Evolutionary conservation across 2,797 vertebrate species (phyloP).

Genomic region (Falco concolor): DNA sequence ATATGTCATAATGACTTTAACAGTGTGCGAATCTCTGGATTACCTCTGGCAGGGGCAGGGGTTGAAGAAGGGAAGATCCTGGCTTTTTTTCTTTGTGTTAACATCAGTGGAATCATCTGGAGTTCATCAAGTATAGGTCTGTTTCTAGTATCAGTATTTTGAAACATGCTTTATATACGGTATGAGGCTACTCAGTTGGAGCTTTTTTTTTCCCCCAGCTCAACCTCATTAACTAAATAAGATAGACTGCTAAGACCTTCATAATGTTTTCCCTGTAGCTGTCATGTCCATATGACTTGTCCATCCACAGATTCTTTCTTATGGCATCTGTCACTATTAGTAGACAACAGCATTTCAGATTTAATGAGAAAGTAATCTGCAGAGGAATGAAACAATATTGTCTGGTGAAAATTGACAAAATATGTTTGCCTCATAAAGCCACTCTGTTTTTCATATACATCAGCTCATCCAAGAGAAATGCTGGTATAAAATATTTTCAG

Average conservation of each 20-base stretch:
- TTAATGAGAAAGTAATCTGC: neutral
- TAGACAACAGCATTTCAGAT: neutral
- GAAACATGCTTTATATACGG: neutral
- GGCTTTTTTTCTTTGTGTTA: neutral
- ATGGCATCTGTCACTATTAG: neutral
- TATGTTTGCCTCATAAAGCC: neutral
- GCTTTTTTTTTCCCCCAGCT: neutral
- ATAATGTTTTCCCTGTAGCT: neutral
- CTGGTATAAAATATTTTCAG: neutral
- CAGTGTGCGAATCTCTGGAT: slow-evolving; percentile 53
- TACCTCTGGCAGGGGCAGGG: slow-evolving; percentile 16
- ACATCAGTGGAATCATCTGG: slow-evolving; percentile 53
- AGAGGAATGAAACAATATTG: neutral
- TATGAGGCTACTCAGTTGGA: neutral
- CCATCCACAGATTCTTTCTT: neutral
- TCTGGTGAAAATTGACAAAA: neutral
- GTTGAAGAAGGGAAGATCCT: neutral
- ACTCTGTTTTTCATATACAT: neutral
- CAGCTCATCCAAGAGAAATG: neutral
- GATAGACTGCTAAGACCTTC: neutral
- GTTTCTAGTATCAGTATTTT: slow-evolving; percentile 55
- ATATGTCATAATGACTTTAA: slow-evolving; percentile 50
- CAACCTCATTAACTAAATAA: neutral
- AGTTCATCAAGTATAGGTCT: slow-evolving; percentile 45
- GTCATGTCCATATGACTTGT: neutral